phyloP scores from a whole-genome alignment of 64 coral and sea anemone species.

The Montipora foliosa region DNA sequence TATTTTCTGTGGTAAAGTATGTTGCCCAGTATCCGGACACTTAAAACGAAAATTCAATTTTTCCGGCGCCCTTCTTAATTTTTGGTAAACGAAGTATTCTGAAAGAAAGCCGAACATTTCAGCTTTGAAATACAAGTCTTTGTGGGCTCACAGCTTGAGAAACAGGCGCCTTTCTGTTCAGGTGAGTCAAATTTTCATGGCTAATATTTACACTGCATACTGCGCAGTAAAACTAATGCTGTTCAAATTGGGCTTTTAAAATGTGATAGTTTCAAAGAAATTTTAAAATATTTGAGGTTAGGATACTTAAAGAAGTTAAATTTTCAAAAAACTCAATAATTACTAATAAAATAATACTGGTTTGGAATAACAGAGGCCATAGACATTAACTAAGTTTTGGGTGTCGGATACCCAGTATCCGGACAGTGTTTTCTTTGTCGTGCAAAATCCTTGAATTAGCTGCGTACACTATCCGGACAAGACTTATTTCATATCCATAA shows the following conservation, averaged over 20 bases:
- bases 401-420: background rate
- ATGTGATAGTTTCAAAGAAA: conserved; percentile 20
- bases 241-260: background rate
- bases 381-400: conserved; percentile 21
- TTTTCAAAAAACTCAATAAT: background rate
- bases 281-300: conserved; percentile 11
- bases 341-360: background rate
- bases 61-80: conserved; percentile 26
- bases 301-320: conserved; percentile 12
- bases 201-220: conserved; percentile 28
- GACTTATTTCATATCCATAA: conserved; percentile 13
- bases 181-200: conserved; percentile 32
- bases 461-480: background rate
- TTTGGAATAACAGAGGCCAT: conserved; percentile 9
- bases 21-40: conserved; percentile 34
- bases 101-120: conserved; percentile 23
- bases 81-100: conserved; percentile 29
- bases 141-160: conserved; percentile 4
- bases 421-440: background rate
- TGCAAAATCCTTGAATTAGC: conserved; percentile 6
- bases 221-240: conserved; percentile 21
- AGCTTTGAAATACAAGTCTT: conserved; percentile 19
- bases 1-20: background rate
- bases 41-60: conserved; percentile 6
- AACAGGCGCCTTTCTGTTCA: conserved; percentile 22